Evolutionary conservation across 2,888 invertebrate genomes (phyloP).

Genomic region (Leptothorax acervorum): DNA sequence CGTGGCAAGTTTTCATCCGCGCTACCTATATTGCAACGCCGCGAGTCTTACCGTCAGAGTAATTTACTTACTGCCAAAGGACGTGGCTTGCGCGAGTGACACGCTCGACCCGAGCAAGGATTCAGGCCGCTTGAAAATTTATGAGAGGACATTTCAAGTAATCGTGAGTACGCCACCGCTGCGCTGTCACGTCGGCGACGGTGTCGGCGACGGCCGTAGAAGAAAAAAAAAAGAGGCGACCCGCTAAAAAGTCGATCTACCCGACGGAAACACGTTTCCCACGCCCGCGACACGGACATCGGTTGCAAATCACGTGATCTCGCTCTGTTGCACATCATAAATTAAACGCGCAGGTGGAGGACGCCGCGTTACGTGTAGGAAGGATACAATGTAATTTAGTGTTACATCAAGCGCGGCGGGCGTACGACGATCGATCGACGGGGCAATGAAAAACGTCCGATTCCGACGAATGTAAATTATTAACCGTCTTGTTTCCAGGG

Average conservation of each 20-base stretch:
- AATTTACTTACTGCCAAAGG: slow-evolving; percentile 68
- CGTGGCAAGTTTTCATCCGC: slow-evolving; percentile 10
- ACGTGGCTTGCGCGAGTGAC: slow-evolving; percentile 51
- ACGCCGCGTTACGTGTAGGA: not conserved
- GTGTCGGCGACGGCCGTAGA: slow-evolving; percentile 19
- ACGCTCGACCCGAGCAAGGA: slow-evolving; percentile 55
- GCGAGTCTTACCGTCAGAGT: slow-evolving; percentile 52
- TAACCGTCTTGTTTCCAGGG: not conserved
- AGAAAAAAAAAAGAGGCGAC: slow-evolving; percentile 46
- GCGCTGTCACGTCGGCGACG: slow-evolving; percentile 11
- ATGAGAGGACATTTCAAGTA: slow-evolving; percentile 59
- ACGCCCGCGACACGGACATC: not conserved
- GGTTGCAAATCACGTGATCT: slow-evolving; percentile 30
- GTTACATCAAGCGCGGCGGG: slow-evolving; percentile 1
- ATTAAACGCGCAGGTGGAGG: slow-evolving; percentile 33
- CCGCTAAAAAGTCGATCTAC: slow-evolving; percentile 41
- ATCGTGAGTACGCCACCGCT: slow-evolving; percentile 41
- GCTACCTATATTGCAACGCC: not conserved
- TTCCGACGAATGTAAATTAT: slow-evolving; percentile 22
- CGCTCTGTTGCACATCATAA: slow-evolving; percentile 49
- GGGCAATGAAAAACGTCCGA: slow-evolving; percentile 9
- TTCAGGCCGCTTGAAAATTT: slow-evolving; percentile 59
- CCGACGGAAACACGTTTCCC: slow-evolving; percentile 26
- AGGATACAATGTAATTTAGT: slow-evolving; percentile 17
- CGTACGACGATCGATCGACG: slow-evolving; percentile 20